Percentiles rank a stretch among this genome's conserved stretches.
Evolutionary conservation across 1,140 invertebrate genomes (phyloP).

Genomic region (Pseudomyrmex gracilis): DNA sequence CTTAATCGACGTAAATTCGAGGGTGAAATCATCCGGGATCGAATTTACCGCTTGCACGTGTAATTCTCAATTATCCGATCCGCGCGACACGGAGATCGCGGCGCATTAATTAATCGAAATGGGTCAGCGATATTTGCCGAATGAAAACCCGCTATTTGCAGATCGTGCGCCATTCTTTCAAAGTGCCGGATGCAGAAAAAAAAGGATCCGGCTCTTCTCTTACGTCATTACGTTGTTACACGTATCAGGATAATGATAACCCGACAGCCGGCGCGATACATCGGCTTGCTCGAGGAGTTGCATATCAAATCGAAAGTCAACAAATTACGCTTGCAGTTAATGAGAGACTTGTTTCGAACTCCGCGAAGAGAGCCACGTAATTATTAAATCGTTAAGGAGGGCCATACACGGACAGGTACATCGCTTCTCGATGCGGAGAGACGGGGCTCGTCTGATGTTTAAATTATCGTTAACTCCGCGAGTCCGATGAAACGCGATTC

Average conservation of each 20-base stretch:
- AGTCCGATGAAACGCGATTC: constrained; percentile 10
- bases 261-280: constrained; percentile 35
- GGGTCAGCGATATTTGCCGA: constrained; percentile 49
- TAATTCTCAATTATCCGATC: constrained; percentile 37
- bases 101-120: constrained; percentile 59
- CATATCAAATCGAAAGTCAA: constrained; percentile 62
- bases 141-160: constrained; percentile 44
- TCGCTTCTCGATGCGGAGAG: constrained; percentile 28
- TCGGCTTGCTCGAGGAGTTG: constrained; percentile 36
- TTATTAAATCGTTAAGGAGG: constrained; percentile 69
- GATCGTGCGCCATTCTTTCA: constrained; percentile 16
- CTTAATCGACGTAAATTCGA: neutral
- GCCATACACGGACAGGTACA: constrained; percentile 27
- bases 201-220: constrained; percentile 26
- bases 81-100: neutral
- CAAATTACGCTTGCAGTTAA: constrained; percentile 61
- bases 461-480: constrained; percentile 61
- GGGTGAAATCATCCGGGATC: neutral
- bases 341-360: constrained; percentile 54
- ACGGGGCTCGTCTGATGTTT: constrained; percentile 19
- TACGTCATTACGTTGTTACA: constrained; percentile 63
- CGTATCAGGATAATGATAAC: constrained; percentile 60
- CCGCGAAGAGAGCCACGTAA: constrained; percentile 50
- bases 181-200: constrained; percentile 31
- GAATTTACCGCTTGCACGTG: constrained; percentile 21